These are phyloP conservation scores for Aplocera efformata DNA, from an alignment of 2,888 invertebrate genomes.

Conservation along the genomic window DNA sequence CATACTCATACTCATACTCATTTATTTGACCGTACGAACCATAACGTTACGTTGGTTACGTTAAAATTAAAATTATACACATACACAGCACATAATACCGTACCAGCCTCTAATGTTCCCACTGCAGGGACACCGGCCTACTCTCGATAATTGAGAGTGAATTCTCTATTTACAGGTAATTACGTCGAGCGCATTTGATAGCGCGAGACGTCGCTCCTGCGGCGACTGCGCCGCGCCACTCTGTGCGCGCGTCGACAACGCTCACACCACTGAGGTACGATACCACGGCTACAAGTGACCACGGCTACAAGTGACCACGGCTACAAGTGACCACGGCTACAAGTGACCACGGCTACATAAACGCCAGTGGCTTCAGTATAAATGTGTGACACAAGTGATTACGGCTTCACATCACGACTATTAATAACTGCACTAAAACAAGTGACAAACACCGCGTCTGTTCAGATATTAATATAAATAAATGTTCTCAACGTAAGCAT, in stretches of 20 bases:
- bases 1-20: too few species aligned
- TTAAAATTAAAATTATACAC: too few species aligned
- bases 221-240: conserved; percentile 65
- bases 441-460: conserved; percentile 4
- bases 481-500: too few species aligned
- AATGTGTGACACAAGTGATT: neutral
- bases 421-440: neutral
- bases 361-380: neutral
- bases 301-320: neutral
- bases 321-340: neutral
- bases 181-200: conserved; percentile 79
- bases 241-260: conserved; percentile 54
- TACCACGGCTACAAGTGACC: neutral
- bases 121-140: too few species aligned
- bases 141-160: too few species aligned
- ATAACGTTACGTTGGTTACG: too few species aligned
- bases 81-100: too few species aligned
- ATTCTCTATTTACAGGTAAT: conserved; percentile 84
- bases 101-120: too few species aligned
- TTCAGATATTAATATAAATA: too few species aligned
- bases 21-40: too few species aligned
- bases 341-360: neutral
- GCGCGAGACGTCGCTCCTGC: conserved; percentile 68
- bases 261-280: conserved; percentile 24
- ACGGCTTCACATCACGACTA: neutral